Evolutionary conservation across 2,113 vertebrate species (phyloP).

Genomic region (Mastomys natalensis): DNA sequence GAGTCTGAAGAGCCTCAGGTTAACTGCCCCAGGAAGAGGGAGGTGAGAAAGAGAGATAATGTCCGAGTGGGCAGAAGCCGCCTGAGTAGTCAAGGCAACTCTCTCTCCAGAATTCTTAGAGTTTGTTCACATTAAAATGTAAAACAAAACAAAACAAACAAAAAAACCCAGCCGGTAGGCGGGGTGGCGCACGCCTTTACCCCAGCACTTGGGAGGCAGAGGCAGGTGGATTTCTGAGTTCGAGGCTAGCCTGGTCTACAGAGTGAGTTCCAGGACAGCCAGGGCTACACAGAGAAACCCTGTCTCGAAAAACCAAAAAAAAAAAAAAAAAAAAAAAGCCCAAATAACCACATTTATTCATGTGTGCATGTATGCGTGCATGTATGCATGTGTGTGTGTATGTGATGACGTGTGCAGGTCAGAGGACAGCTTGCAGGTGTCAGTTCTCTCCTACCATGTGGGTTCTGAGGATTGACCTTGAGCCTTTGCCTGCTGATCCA

Average conservation of each 20-base stretch:
- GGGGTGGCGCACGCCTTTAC: too few relatives aligned
- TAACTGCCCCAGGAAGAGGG: not conserved
- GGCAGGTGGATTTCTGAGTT: too few relatives aligned
- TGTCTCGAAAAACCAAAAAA: too few relatives aligned
- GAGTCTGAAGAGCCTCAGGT: not conserved
- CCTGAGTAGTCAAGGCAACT: constrained; percentile 1
- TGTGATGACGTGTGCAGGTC: not conserved
- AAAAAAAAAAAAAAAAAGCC: too few relatives aligned
- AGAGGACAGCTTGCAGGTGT: not conserved
- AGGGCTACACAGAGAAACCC: too few relatives aligned
- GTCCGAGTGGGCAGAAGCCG: not conserved
- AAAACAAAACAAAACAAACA: too few relatives aligned
- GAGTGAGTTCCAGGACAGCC: too few relatives aligned
- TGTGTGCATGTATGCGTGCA: not conserved
- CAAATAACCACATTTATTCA: not conserved
- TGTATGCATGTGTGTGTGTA: accelerated
- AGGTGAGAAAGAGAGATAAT: not conserved
- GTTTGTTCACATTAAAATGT: not conserved
- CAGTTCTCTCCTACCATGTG: not conserved
- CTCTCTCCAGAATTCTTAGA: not conserved
- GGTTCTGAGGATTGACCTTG: not conserved
- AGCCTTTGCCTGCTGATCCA: not conserved
- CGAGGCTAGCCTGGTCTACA: too few relatives aligned
- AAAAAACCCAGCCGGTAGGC: too few relatives aligned
- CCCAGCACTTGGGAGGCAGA: too few relatives aligned